Evolutionary conservation across 53 echinoderm and acorn worm genomes (phyloP), one percentile per base, ranked within the genome.

Genomic region (Echinometra lucunter): DNA sequence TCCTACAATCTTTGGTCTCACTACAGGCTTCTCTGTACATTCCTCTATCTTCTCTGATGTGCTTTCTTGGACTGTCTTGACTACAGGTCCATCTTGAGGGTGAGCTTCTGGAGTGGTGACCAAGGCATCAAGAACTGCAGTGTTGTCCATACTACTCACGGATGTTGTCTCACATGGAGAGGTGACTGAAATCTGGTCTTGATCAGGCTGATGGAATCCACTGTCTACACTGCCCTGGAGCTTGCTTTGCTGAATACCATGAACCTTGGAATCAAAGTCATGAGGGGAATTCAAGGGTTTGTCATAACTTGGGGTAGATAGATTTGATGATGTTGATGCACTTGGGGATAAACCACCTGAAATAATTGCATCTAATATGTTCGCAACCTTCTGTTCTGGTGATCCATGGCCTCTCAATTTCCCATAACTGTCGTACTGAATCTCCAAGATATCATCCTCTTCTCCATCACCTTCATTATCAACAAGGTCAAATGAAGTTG

Each of bases 201-300:
- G 93, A 25, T 95, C 95, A 1, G 95, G 83, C 53, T 95, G 95
- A 82, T 95, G 95, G 89, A 95, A 95, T 49, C 94, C 96, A 94
- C 91, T 96, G 56, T 96, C 96, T 6, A 96, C 81, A 53, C 96
- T 96, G 44, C 94, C 96, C 58, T 92, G 93, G 13, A 92, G 93
- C 74, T 74, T 92, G 47, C 93, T 92, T 57, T 92, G 93, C 13
- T 92, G 74, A 53, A 92, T 92, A 44, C 93, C 80, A 56, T 57
- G 74, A 45, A 32, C 18, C 93, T 92, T 92, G 34, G 80, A 30
- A 16, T 74, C 56, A 25, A 63, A 28, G 25, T 92, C 93, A 53
- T 5, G 15, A 13, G 85, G 94, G n/a, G 83, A 83, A 94, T 19
- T 60, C 82, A 32, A 45, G 10, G 94, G 83, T 23, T 44, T 44